A percentile compares a stretch with the other conserved stretches of the same genome.
Evolutionary conservation across 1,140 invertebrate genomes (phyloP).

Genomic region (Sarcophaga bullata): DNA sequence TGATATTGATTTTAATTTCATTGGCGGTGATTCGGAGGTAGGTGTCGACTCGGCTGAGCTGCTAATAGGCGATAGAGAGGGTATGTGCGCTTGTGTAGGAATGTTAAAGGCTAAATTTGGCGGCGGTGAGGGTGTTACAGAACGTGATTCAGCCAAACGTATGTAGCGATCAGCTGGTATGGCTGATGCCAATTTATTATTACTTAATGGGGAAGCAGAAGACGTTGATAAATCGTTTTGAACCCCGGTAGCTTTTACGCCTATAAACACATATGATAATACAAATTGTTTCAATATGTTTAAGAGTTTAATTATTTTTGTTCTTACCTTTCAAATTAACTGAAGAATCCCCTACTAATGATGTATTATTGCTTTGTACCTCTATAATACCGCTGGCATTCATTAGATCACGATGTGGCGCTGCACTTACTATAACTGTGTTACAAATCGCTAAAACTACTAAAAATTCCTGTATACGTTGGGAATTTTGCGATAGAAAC

Average conservation of each 20-base stretch:
- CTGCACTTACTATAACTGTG: constrained; percentile 92
- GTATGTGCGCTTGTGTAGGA: constrained; percentile 66
- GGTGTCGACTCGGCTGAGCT: constrained; percentile 67
- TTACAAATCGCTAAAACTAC: constrained; percentile 93
- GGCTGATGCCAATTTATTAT: constrained; percentile 48
- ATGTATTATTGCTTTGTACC: constrained; percentile 51
- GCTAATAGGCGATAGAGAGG: constrained; percentile 67
- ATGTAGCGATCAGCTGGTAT: constrained; percentile 70
- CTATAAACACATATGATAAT: background rate
- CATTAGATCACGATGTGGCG: constrained; percentile 90
- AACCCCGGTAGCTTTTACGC: constrained; percentile 25
- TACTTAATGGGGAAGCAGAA: constrained; percentile 43
- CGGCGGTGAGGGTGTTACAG: constrained; percentile 79
- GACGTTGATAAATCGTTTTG: constrained; percentile 47
- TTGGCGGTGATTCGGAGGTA: constrained; percentile 61
- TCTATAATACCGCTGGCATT: constrained; percentile 81
- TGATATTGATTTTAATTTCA: constrained; percentile 64
- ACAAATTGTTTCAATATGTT: background rate
- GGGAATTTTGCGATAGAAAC: constrained; percentile 57
- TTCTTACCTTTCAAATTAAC: constrained; percentile 48
- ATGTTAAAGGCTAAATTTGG: constrained; percentile 69
- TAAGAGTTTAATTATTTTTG: background rate
- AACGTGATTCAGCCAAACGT: constrained; percentile 76
- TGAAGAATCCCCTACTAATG: constrained; percentile 33
- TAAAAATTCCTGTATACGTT: constrained; percentile 88